Evolutionary conservation across 2,888 invertebrate species (phyloP), one percentile per base, ranked within the genome.

Genomic region (Amphipoea oculea): DNA sequence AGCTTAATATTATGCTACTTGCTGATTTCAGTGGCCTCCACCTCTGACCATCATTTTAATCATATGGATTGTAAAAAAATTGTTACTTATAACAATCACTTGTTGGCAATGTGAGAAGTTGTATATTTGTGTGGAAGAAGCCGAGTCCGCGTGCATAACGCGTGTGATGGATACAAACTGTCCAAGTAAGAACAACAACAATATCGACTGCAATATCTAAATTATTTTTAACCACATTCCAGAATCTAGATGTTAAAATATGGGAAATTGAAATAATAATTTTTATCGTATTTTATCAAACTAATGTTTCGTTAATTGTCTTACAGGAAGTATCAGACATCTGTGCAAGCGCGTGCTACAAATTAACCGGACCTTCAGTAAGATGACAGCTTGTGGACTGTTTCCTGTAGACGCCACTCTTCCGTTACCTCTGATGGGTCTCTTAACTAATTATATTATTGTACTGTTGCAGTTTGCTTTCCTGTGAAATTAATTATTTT

Each of bases 361-460:
- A 79, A 20, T 40, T 12, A 81, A 79, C n/a, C 51, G 71, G 0
- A 79, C 20, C 36, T 81, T 81, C 54, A 70, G n/a, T 65, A 79
- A 79, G 63, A 70, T 71, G 78, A 70, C 70, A 45, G 81, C 78
- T 20, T 79, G 20, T 65, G 79, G 71, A 0, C 5, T 79, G 63
- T 81, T 79, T 11, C 45, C 63, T 23, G 36, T 79, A 54, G 78
- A 79, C 36, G 78, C 78, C 20, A 14, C 63, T 65, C 79, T 81
- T 14, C 54, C 72, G 2, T 48, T 79, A 11, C 54, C 79, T 17
- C 57, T 72, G 17, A 40, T 14, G 0, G 42, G 14, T n/a, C 51
- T 79, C 2, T 0, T 79, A 2, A 23, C 54, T 23, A 4, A 2
- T 5, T 63, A 81, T 11, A 17, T 40, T 11, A 45, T 79, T 20